Base-by-base conservation (phyloP, 2,888 invertebrate species). In the Drosophila borborema region DNA sequence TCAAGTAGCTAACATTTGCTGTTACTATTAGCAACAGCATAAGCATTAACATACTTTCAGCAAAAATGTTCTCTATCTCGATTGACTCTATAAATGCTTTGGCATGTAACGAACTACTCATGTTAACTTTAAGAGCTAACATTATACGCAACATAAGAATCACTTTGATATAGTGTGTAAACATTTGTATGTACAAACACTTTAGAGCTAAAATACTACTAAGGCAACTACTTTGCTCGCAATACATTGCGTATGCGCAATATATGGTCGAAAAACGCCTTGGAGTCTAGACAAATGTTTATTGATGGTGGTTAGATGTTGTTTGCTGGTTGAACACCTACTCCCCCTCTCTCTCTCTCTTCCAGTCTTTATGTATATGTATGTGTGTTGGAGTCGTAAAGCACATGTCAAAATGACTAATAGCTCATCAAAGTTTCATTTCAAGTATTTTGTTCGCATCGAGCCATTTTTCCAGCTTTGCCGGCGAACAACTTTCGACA, bases 341-440 rank as follows among this genome's bases (percentile, higher is more conserved):
- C 14, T 34, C 34, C 9, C 34, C 8, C 34, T 20, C 8, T 8
- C 45, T 18, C 43, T 6, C 14, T 46, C 7, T 7, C 3, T 3
- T 1, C 2, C 12, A 20, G 1, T 28, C 1, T 51, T 6, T 34
- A 18, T 36, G 3, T 34, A 20, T 46, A 45, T 20, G 20, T 20
- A 5, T 48, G 1, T 28, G 6, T 23, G 18, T 18, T 51, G 18
- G n/a, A 34, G 59, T 54, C 53, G 58, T 68, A 75, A 74, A 80
- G 77, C 82, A 78, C 78, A 77, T 87, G 85, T 82, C 85, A 80
- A 87, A 84, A 87, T 85, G 85, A 85, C 71, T 74, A 84, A 87
- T 84, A 77, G 85, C 87, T 78, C 85, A 85, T 85, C 87, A 85
- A 84, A 85, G 75, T 85, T 85, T 85, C 82, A 78, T 87, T 87